Evolutionary conservation across 1,140 invertebrate species (phyloP), one percentile per base, ranked within the genome.

Genomic region (Lineus longissimus): DNA sequence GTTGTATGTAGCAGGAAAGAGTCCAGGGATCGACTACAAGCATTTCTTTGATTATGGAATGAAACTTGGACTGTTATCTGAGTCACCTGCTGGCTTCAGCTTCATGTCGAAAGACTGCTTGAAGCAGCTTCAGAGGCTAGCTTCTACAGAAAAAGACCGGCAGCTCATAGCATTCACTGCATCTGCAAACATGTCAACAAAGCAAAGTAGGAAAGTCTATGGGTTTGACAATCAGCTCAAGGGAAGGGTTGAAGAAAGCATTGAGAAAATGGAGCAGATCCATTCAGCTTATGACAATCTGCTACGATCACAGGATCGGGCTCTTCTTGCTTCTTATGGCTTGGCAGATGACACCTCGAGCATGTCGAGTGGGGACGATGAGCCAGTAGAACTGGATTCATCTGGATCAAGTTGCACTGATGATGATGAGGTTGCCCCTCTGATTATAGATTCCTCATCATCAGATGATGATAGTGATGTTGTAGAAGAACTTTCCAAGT

Each of bases 181-280:
- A 7, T 23, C 47, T 51, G 47, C 47, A 4, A 51, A 51, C n/a
- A 51, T 51, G 25, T 51, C 47, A 51, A 6, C 47, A 4, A 23
- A 27, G n/a, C 47, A 51, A 51, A 27, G 19, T 23, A 51, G 47
- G 47, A n/a, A 51, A 27, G 25, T n/a, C 25, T 4, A 4, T 7
- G 47, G 47, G n/a, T 51, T 51, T 36, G 4, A 9, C 25, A 9
- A 9, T 23, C 19, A 51, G 25, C 47, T 51, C 6, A 19, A n/a
- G 19, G n/a, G n/a, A 27, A 51, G n/a, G n/a, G 47, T 51, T 7
- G 47, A 19, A 7, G 47, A 51, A 23, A 51, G 4, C n/a, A n/a
- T 51, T 9, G 47, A 51, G 47, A 51, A 51, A 51, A 51, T 51
- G 47, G 25, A 51, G 25, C 19, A 27, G 47, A 51, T 51, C n/a